Percentiles rank a stretch among this genome's conserved stretches.
Evolutionary conservation across 2,888 invertebrate species (phyloP).

Genomic region (Papilio protenor): DNA sequence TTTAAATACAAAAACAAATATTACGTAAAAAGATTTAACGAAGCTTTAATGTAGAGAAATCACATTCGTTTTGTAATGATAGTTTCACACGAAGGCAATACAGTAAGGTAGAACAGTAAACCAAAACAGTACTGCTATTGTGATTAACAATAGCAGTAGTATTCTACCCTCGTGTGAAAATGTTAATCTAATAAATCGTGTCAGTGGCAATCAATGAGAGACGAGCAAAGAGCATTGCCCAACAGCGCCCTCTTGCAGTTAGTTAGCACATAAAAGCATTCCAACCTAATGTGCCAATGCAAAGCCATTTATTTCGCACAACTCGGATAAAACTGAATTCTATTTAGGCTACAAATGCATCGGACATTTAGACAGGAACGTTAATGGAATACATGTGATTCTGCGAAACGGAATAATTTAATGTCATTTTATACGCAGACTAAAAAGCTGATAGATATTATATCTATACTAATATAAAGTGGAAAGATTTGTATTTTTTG

Average conservation of each 20-base stretch:
- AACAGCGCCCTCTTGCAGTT: slow-evolving; percentile 38
- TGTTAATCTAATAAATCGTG: slow-evolving; percentile 39
- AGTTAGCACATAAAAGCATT: slow-evolving; percentile 44
- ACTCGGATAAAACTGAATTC: slow-evolving; percentile 33
- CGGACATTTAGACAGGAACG: slow-evolving; percentile 22
- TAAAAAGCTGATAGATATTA: background rate
- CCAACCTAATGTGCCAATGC: slow-evolving; percentile 40
- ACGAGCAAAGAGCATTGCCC: slow-evolving; percentile 39
- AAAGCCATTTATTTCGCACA: slow-evolving; percentile 36
- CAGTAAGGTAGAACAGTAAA: background rate
- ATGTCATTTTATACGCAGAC: background rate
- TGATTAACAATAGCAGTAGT: background rate
- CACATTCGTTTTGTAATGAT: background rate
- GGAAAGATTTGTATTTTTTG: too few relatives aligned
- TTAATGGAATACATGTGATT: slow-evolving; percentile 31
- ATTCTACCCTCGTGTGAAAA: background rate
- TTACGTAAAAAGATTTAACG: background rate
- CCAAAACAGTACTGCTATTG: background rate
- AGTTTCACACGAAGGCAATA: background rate
- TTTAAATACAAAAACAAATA: background rate
- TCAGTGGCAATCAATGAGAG: slow-evolving; percentile 33
- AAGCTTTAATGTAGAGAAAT: background rate
- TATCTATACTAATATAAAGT: too few relatives aligned
- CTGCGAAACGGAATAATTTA: slow-evolving; percentile 20
- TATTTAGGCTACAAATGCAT: slow-evolving; percentile 37